Evolutionary conservation across 2,888 invertebrate species (phyloP).

Genomic region (Limnephilus lunatus): DNA sequence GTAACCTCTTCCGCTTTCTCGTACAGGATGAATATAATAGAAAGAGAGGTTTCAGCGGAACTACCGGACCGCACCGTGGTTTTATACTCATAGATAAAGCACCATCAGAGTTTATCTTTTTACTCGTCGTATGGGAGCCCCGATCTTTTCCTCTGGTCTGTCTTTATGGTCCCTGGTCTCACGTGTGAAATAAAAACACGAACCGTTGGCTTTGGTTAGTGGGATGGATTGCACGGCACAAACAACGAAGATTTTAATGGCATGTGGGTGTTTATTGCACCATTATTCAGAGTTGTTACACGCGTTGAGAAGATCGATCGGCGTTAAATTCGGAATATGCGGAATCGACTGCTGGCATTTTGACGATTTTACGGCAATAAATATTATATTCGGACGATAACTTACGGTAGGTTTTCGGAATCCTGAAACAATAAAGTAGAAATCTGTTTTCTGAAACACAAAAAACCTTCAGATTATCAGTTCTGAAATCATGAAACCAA

Average conservation of each 20-base stretch:
- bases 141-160: not conserved
- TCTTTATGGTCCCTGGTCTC: not conserved
- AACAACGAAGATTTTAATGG: slow-evolving; percentile 5
- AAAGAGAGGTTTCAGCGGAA: not conserved
- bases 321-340: slow-evolving; percentile 2
- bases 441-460: not conserved
- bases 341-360: not conserved
- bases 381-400: not conserved
- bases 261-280: slow-evolving; percentile 43
- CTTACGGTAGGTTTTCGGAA: not conserved
- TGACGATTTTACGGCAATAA: slow-evolving; percentile 22
- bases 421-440: not conserved
- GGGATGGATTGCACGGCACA: slow-evolving; percentile 2
- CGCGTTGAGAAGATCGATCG: not conserved
- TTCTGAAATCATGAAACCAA: no score
- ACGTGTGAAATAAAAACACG: slow-evolving; percentile 12
- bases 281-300: slow-evolving; percentile 27
- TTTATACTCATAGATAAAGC: not conserved
- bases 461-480: not conserved
- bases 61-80: not conserved
- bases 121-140: not conserved
- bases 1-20: not conserved
- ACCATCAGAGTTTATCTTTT: not conserved
- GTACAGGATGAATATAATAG: not conserved
- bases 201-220: not conserved